Evolutionary conservation across 2,113 vertebrate species (phyloP).

Genomic region (Pedetes capensis): DNA sequence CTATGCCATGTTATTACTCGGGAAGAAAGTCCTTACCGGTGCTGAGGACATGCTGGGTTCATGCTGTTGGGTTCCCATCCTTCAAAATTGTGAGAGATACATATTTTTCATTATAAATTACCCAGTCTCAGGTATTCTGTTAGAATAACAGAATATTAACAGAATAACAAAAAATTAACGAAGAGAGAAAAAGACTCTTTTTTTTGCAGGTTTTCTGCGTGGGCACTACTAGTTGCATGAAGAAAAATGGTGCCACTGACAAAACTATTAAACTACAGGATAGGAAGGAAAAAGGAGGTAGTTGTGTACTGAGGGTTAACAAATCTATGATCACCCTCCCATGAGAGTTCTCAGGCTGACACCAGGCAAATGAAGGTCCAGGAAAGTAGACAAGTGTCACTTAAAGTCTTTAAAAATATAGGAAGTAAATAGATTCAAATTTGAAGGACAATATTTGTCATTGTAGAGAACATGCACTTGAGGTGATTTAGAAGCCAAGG

Average conservation of each 20-base stretch:
- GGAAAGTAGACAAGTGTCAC: background rate
- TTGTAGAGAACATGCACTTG: background rate
- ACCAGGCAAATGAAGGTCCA: background rate
- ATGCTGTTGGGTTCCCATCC: rapidly evolving
- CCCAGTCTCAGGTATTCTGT: background rate
- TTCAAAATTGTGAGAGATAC: too few species aligned
- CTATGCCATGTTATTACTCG: rapidly evolving
- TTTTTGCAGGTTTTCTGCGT: background rate
- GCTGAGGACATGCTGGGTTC: background rate
- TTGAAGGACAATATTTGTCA: background rate
- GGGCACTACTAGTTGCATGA: background rate
- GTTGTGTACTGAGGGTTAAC: background rate
- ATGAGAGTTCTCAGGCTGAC: too few species aligned
- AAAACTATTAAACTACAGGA: background rate
- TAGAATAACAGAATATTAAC: background rate
- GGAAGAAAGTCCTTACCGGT: background rate
- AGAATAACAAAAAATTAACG: too few species aligned
- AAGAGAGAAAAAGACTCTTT: too few species aligned
- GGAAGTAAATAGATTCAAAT: background rate
- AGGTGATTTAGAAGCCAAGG: background rate
- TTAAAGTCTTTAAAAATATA: background rate
- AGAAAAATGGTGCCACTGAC: background rate
- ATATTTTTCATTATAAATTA: too few species aligned
- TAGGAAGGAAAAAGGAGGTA: background rate
- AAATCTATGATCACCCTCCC: rapidly evolving